Base-by-base conservation (phyloP, 1,140 invertebrate genomes). In the Microplitis demolitor region DNA sequence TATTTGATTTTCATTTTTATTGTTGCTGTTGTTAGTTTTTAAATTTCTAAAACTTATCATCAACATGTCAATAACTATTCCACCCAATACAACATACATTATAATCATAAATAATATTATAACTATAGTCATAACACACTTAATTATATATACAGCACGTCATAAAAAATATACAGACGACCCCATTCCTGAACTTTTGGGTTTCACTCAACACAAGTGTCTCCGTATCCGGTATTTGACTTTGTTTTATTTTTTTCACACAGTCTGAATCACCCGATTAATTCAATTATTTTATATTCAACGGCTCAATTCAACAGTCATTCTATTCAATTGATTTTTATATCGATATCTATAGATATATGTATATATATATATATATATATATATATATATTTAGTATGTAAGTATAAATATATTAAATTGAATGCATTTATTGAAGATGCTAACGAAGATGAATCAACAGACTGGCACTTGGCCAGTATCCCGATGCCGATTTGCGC, bases 401-500 rank as follows among this genome's bases (percentile, higher is more conserved):
- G 16, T 56, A 14, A n/a, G n/a, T 16, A 56, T 14, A 24, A 56
- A 56, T 56, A 56, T 45, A 50, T 16, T 24, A 31, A 50, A n/a
- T 66, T 39, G 50, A 51, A 66, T 16, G 37, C 45, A 51, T 66
- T 58, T 58, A 5, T 50, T 24, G 37, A 62, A 62, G 33, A 62
- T 62, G 33, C 60, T 35, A 62, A 62, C 35, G 33, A 62, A 62
- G 60, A 35, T 62, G 60, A 62, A 62, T 62, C 60, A 39, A 62
- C 34, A 31, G 35, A 35, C 11, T 62, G 56, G 56, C n/a, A 58
- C 56, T 58, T 5, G 56, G 56, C 16, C 16, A 58, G 16, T 58
- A 24, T 58, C 14, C 8, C 16, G 39, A 24, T 58, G 56, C 16
- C 16, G 16, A 58, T 58, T 58, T 58, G n/a, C 16, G 24, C 56